Base-by-base conservation (phyloP, 1,140 invertebrate species). In the Lasioglossum baleicum region DNA sequence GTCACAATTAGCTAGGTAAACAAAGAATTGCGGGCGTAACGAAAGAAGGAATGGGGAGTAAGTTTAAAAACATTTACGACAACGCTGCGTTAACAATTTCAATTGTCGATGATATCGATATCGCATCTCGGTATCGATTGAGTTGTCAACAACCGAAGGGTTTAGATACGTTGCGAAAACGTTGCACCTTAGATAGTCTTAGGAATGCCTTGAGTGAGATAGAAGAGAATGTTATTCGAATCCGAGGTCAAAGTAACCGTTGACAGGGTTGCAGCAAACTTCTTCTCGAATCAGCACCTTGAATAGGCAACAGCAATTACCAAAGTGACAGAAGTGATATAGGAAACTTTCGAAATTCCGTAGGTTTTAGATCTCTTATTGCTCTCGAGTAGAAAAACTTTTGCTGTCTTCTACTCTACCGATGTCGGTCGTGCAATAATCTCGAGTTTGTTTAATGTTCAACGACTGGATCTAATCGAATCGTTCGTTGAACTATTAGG, bases 261-360 rank as follows among this genome's bases (percentile, higher is more conserved):
- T 58, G 17, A 53, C 20, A 7, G 11, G 6, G n/a, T 67, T 48
- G 26, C 7, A 58, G 22, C 26, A 35, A 70, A 48, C 13, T 48
- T 65, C 51, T 22, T 56, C 63, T 78, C 26, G 48, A 64, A 56
- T n/a, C 51, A 31, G 8, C 8, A 40, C 72, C 48, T 73, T 56
- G 6, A 65, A 71, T 51, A 61, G 11, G 40, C 35, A 75, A 60
- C 42, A 69, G 44, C 31, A 22, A 56, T 66, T 65, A 79, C 61
- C 70, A 79, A 79, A 79, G 61, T 79, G 64, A 78, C 22, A 26
- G 10, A 44, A 73, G 48, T 78, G 76, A 78, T 72, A 79, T 65
- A 67, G 26, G 26, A 48, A 2, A 35, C 60, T 56, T 63, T 40
- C 7, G 42, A 61, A 8, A 58, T 58, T 58, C 56, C 17, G n/a